Evolutionary conservation across 92 coral and sea anemone genomes (phyloP).

Genomic region (Montipora capitata): DNA sequence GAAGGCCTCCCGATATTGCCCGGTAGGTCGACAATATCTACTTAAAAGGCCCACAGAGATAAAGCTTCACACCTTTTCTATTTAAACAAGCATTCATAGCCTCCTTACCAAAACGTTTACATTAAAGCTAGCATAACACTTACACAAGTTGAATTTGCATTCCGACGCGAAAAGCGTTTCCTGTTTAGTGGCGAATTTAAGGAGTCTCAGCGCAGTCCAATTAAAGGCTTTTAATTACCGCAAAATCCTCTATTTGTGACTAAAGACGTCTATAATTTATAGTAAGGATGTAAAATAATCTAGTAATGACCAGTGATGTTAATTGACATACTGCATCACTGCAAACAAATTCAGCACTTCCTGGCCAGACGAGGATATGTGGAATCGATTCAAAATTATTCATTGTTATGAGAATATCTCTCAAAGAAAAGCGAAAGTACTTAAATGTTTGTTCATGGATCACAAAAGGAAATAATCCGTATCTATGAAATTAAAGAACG

Average conservation of each 20-base stretch:
- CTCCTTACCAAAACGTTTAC: not conserved
- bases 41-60: constrained; percentile 37
- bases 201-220: not conserved
- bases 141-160: constrained; percentile 35
- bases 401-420: not conserved
- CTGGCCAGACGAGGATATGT: not conserved
- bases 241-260: not conserved
- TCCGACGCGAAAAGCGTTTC: constrained; percentile 8
- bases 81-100: constrained; percentile 26
- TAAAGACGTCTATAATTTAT: not conserved
- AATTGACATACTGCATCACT: not conserved
- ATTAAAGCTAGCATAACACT: not conserved
- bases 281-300: not conserved
- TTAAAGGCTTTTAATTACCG: not conserved
- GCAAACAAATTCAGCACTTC: constrained; percentile 22
- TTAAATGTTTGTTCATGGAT: not conserved
- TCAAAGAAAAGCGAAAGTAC: not conserved
- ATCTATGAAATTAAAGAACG: not conserved
- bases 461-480: not conserved
- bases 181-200: not conserved
- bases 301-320: not conserved
- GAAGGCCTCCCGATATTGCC: constrained; percentile 35
- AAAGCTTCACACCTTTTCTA: constrained; percentile 30
- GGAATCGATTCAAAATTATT: not conserved
- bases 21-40: constrained; percentile 9